Conservation (phyloP, 2,113 vertebrate species). For the Tetrao urogallus region DNA sequence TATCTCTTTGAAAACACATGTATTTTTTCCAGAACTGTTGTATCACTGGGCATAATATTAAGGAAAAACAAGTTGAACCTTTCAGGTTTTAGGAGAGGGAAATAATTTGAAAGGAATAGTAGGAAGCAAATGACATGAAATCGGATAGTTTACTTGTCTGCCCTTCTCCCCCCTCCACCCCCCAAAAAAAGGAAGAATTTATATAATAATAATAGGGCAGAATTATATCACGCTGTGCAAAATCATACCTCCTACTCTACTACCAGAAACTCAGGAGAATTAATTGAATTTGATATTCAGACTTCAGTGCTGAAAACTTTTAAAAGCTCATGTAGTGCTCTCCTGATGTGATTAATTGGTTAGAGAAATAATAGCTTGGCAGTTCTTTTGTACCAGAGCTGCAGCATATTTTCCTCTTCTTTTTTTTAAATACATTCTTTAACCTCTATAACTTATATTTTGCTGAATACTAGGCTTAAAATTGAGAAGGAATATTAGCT, state of each 20-base stretch:
- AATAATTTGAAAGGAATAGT: background rate
- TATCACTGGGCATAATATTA: background rate
- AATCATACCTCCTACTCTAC: background rate
- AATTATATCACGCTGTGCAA: background rate
- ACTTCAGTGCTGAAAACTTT: background rate
- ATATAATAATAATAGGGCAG: background rate
- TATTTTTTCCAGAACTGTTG: background rate
- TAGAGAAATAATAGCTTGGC: background rate
- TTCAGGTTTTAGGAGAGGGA: background rate
- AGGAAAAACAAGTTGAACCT: background rate
- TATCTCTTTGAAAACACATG: background rate
- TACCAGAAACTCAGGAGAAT: background rate
- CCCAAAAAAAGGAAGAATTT: background rate
- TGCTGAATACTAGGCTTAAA: background rate
- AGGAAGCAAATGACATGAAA: background rate
- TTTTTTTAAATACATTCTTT: background rate
- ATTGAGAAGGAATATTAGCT: background rate
- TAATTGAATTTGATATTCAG: conserved; percentile 1
- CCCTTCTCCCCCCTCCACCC: background rate
- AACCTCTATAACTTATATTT: background rate
- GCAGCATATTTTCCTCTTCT: background rate
- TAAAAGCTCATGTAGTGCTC: background rate
- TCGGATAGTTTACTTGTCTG: background rate
- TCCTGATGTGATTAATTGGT: conserved; percentile 39
- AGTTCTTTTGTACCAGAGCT: background rate